phyloP scores from a whole-genome alignment of 1,140 invertebrate genomes.

The Solenopsis fugax region DNA sequence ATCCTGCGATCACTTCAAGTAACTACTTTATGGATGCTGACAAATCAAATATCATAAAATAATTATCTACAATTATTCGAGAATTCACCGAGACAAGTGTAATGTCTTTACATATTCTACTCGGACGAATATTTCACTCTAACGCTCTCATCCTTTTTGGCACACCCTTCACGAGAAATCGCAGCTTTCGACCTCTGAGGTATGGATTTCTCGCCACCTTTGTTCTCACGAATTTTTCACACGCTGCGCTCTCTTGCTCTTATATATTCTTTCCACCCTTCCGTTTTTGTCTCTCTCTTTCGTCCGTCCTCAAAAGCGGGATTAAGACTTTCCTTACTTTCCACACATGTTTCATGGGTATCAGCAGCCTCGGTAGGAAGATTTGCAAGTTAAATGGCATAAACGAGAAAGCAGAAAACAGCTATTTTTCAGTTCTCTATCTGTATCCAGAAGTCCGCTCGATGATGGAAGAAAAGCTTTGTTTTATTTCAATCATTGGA shows the following conservation, averaged over 20 bases:
- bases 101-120: conserved; percentile 24
- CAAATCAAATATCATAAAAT: not conserved
- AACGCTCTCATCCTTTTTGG: conserved; percentile 51
- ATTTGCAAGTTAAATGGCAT: conserved; percentile 85
- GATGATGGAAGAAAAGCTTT: conserved; percentile 1
- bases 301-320: conserved; percentile 52
- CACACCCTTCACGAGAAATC: conserved; percentile 64
- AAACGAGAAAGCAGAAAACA: conserved; percentile 75
- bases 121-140: conserved; percentile 68
- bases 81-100: not conserved
- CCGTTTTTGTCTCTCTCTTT: conserved; percentile 47
- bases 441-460: conserved; percentile 29
- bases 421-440: conserved; percentile 71
- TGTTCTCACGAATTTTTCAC: conserved; percentile 80
- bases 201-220: conserved; percentile 73
- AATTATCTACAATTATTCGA: not conserved
- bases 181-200: conserved; percentile 66
- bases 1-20: not conserved
- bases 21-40: not conserved
- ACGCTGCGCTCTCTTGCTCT: conserved; percentile 69
- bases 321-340: conserved; percentile 77
- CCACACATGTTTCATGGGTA: conserved; percentile 80
- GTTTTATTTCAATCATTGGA: not conserved
- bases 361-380: conserved; percentile 77
- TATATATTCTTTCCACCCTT: conserved; percentile 52